Evolutionary conservation across 2,113 vertebrate species (phyloP), one percentile per base, ranked within the genome.

Genomic region (Phylloscopus trochiloides): DNA sequence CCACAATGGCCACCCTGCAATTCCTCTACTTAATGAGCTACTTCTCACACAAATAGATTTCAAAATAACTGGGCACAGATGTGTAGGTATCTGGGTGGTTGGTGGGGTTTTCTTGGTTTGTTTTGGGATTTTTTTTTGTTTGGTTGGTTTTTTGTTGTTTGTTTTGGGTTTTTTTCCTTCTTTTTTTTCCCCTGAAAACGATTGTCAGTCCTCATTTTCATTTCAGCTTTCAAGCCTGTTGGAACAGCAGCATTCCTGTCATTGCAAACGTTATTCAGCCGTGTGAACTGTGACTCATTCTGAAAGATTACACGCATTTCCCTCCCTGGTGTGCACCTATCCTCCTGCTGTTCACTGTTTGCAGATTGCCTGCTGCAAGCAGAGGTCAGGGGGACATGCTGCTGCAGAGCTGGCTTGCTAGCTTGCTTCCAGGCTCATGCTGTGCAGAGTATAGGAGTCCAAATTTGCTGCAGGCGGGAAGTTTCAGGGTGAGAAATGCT

Each of bases 171-270:
- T 11, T 20, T 28, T 40, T 8, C 3, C 9, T 12, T 4, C 13
- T 9, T 14, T n/a, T 8, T 47, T 58, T 17, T 0, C 4, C 22
- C 24, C 48, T 38, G 54, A 81, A 94, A 88, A 87, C 11, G 31
- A 78, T 93, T 95, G 96, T 95, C 95, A 92, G 79, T 86, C 86
- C 92, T 93, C 82, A 90, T 97, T 96, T 92, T 88, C 67, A 63
- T 91, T 85, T 94, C 58, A 67, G 68, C 70, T 92, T 85, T 90
- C 84, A 63, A 96, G 97, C 83, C 55, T 72, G 85, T 91, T 91
- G 90, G 55, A 89, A 93, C 9, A 14, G 67, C 73, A 48, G 82
- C 78, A 66, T 96, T 96, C 89, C 79, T 95, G 70, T 77, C 70
- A 36, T 73, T 87, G 91, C 79, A 90, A 67, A 84, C 21, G 6